Base-by-base conservation (phyloP, 2,113 vertebrate genomes). In the Cairina moschata region DNA sequence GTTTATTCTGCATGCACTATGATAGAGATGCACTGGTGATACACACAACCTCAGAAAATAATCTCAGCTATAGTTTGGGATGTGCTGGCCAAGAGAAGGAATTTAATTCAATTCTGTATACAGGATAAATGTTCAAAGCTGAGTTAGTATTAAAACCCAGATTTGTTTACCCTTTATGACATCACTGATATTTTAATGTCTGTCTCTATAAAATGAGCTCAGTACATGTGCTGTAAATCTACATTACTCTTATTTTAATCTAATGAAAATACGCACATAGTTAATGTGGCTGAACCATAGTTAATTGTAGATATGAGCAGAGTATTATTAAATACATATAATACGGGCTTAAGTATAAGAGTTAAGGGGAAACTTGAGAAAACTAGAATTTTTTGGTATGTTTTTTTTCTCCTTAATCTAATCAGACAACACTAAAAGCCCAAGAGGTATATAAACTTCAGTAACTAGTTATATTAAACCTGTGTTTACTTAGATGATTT, bases 401-500 rank as follows among this genome's bases (percentile, higher is more conserved):
- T 96, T 97, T 97, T 97, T 96, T 87, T 95, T 97, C 85, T 95
- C 76, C 83, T 88, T 97, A 96, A 97, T 97, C 88, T 96, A 96
- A 96, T 93, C 94, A 93, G 96, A 97, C 95, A 95, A 96, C 95
- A 96, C 92, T 75, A 88, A 96, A 96, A 94, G 72, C 95, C 94
- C 94, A 86, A 90, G 96, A 95, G 94, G n/a, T 96, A 94, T 88
- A 94, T 86, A 94, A 93, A 86, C 89, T 96, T 95, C 81, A 94
- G 83, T 90, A 93, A 95, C 85, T 65, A 93, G 85, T 93, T 93
- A 95, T 96, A 96, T 95, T 95, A 95, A 96, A 97, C 93, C 91
- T 67, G 68, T 95, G 95, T 97, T 96, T 97, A 95, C 96, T 96
- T 96, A 96, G 91, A 94, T 95, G 94, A 96, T 96, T 96, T 97